Evolutionary conservation across 2,113 vertebrate genomes (phyloP).

Genomic region (Cromileptes altivelis): DNA sequence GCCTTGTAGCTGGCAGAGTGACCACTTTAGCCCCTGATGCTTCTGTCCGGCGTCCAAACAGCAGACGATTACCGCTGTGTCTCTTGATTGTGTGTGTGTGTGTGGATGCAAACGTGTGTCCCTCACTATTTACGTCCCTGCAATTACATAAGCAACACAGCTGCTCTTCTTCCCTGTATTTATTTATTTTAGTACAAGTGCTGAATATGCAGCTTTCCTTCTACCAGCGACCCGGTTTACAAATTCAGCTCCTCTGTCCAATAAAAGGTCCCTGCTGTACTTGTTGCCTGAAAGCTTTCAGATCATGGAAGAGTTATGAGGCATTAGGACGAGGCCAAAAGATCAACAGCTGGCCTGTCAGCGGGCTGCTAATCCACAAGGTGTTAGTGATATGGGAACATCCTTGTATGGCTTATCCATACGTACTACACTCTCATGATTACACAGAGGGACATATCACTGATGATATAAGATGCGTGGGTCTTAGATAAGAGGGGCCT

Average conservation of each 20-base stretch:
- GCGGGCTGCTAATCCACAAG: conserved; percentile 68
- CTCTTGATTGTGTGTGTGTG: conserved; percentile 24
- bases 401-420: conserved; percentile 59
- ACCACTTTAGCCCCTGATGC: conserved; percentile 56
- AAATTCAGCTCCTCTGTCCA: background rate
- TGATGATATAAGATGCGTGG: conserved; percentile 49
- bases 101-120: conserved; percentile 8
- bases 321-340: conserved; percentile 50
- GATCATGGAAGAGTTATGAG: conserved; percentile 44
- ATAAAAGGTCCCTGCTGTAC: background rate
- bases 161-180: conserved; percentile 42
- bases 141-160: conserved; percentile 62
- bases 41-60: conserved; percentile 66
- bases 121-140: conserved; percentile 25
- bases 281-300: conserved; percentile 35
- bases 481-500: conserved; percentile 32
- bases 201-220: conserved; percentile 40
- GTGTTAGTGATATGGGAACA: conserved; percentile 69
- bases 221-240: background rate
- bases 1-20: conserved; percentile 56
- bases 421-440: conserved; percentile 53
- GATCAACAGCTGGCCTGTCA: conserved; percentile 73
- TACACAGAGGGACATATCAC: conserved; percentile 29
- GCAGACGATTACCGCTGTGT: conserved; percentile 48
- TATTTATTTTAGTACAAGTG: conserved; percentile 29